Evolutionary conservation across 1,140 invertebrate genomes (phyloP).

Genomic region (Drosophila orena): DNA sequence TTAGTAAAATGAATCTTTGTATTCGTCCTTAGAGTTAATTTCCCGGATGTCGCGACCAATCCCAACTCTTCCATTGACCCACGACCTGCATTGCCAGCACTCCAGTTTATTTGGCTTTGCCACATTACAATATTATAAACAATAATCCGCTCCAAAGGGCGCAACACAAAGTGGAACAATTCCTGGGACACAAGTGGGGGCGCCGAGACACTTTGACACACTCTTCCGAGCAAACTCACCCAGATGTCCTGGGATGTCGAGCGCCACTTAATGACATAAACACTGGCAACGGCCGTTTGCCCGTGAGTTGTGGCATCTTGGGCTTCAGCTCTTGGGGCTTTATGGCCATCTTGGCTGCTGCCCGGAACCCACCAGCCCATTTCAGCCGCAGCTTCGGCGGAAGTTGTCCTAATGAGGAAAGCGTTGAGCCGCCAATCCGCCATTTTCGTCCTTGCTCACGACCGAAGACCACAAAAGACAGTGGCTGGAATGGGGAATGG

Average conservation of each 20-base stretch:
- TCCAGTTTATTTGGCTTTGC: slow-evolving; percentile 37
- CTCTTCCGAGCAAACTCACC: slow-evolving; percentile 4
- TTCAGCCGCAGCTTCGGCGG: slow-evolving; percentile 33
- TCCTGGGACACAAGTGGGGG: slow-evolving; percentile 21
- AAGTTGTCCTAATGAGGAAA: slow-evolving; percentile 74
- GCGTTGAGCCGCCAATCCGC: slow-evolving; percentile 44
- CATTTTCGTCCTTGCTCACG: slow-evolving; percentile 24
- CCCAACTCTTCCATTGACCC: slow-evolving; percentile 10
- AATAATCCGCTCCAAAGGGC: slow-evolving; percentile 40
- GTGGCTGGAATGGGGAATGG: no score
- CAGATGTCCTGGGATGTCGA: slow-evolving; percentile 36
- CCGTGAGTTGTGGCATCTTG: slow-evolving; percentile 25
- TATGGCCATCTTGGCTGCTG: not conserved
- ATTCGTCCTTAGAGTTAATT: no score
- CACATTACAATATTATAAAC: slow-evolving; percentile 61
- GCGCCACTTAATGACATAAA: slow-evolving; percentile 71
- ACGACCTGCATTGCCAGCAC: slow-evolving; percentile 2
- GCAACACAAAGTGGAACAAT: slow-evolving; percentile 45
- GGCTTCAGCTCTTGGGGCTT: slow-evolving; percentile 7
- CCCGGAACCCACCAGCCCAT: slow-evolving; percentile 1
- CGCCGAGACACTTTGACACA: slow-evolving; percentile 15
- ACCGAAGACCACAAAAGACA: slow-evolving; percentile 7
- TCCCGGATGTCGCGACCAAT: not conserved
- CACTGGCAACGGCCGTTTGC: slow-evolving; percentile 31
- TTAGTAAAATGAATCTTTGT: no score